Base-by-base conservation (phyloP, 2,888 invertebrate species). In the Trichopoda pennipes region DNA sequence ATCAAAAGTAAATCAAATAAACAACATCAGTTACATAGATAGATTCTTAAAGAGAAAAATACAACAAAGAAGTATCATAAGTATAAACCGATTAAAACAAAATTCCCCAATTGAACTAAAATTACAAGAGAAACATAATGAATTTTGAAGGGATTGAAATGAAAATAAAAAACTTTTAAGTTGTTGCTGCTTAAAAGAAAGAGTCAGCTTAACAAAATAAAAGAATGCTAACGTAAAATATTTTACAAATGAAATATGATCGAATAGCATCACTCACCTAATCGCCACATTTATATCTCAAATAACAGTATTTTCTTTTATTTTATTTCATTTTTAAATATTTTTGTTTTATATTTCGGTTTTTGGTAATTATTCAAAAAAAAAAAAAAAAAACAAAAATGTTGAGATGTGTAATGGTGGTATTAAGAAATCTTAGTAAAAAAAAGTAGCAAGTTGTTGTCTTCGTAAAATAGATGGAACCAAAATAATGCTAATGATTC, bases 191-290 rank as follows among this genome's bases (percentile, higher is more conserved):
- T 60, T 10, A 56, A 38, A 81, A 63, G 17, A 38, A 47, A 23
- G 75, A 74, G 38, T 23, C 69, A 58, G 80, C 73, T 70, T 74
- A 74, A 70, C 42, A 75, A 63, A 79, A 63, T 56, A 69, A 74
- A 63, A 64, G 2, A 72, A 49, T 75, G 69, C 58, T 23, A 68
- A 81, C 53, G 23, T 58, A n/a, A 75, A 70, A 53, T 58, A 21
- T 44, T 74, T 38, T 60, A 32, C 51, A 78, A 70, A 74, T 82
- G 75, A 56, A 82, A 75, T 82, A 78, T 78, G 78, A 78, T 82
- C 69, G 70, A 78, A 75, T 64, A 74, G 56, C 68, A 77, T 69
- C 69, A 74, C 28, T 77, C 68, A 58, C 21, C 51, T 60, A 14
- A 23, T 47, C 35, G 55, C 51, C 61, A 61, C 16, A 70, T 47